Base-by-base conservation (phyloP, 2,113 vertebrate genomes). In the Artemisiospiza belli region DNA sequence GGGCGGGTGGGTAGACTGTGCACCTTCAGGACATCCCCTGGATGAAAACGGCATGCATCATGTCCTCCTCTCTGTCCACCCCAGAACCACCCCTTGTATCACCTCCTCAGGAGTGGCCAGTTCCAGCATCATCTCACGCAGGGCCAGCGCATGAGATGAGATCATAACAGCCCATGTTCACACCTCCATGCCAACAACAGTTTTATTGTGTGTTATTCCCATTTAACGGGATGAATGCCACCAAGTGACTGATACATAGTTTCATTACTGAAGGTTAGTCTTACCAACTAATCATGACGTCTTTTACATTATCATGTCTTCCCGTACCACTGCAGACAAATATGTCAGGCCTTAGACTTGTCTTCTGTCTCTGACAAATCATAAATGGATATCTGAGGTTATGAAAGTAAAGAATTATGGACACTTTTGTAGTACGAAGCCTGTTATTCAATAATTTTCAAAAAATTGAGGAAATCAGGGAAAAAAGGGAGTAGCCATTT, bases 11-110 rank as follows among this genome's bases (percentile, higher is more conserved):
- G 27, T 30, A 21, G 25, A 13, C 33, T 54, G 47, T 37, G 57
- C 27, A 16, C 27, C n/a, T 54, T 44, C 47, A 4, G 8, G 33
- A 27, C 21, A 10, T 35, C 10, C 10, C 31, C 57, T 44, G 18
- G 27, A 31, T 37, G 27, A 37, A 35, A 44, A 25, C 1, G 0
- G 10, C 0, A 0, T 61, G 31, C 21, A 37, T 37, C 21, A 5
- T 37, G 27, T 21, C 6, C 16, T 35, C 2, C 13, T 44, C 6
- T 54, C 33, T 10, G 3, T 52, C 20, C 37, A 35, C 31, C 20
- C 21, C 25, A 44, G 57, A 62, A 17, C 5, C 25, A 62, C 6
- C 3, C 6, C 8, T 61, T 35, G 2, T 3, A 21, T 44, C 39
- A 37, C 16, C 25, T 44, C 39, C 33, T 31, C 57, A 27, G 39